Evolutionary conservation across 2,113 vertebrate species (phyloP).

Genomic region (Hylia prasina): DNA sequence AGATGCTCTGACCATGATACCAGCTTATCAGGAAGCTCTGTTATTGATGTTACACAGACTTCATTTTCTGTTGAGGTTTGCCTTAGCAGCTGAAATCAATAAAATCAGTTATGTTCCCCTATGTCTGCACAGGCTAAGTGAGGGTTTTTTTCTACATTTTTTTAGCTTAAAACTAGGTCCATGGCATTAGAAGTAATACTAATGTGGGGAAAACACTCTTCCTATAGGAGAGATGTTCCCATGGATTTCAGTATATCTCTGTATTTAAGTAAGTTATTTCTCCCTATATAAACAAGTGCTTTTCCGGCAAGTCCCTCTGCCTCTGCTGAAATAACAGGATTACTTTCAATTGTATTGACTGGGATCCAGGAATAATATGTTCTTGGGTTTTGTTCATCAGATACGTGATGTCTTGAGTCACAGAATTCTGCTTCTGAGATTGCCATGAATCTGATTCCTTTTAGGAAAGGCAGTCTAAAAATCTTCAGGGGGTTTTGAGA

Average conservation of each 20-base stretch:
- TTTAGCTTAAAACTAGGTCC: neutral
- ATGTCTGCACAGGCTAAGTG: neutral
- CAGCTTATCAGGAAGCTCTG: neutral
- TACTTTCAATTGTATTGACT: neutral
- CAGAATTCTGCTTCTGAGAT: neutral
- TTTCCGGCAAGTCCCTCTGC: neutral
- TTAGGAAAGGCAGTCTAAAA: neutral
- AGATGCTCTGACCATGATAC: neutral
- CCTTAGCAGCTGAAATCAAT: neutral
- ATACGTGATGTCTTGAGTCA: neutral
- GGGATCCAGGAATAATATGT: slow-evolving; percentile 1
- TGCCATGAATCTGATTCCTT: neutral
- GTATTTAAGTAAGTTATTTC: neutral
- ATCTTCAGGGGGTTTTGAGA: neutral
- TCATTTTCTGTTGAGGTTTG: neutral
- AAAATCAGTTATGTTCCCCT: neutral
- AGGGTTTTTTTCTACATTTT: neutral
- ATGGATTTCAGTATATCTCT: neutral
- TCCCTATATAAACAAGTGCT: neutral
- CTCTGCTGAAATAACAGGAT: neutral
- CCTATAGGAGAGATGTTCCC: neutral
- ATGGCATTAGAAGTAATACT: neutral
- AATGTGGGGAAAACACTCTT: neutral
- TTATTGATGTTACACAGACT: neutral
- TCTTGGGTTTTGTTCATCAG: neutral